Conservation (phyloP, 2,113 vertebrate species). For the Ia io region DNA sequence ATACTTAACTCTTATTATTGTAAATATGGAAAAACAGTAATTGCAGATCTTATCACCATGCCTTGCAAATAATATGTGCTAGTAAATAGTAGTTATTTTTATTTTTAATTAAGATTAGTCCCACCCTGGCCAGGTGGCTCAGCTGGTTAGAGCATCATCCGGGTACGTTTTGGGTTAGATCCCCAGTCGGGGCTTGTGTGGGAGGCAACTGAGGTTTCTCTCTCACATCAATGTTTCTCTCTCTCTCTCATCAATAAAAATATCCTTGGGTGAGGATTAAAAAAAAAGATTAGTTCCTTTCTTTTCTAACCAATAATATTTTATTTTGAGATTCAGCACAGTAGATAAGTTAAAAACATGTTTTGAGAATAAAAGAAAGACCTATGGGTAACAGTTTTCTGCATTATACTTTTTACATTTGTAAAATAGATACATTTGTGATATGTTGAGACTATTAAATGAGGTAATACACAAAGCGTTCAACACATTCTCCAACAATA, state of each 20-base stretch:
- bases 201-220: not conserved
- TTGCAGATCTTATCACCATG: not conserved
- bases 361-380: not conserved
- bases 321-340: slow-evolving; percentile 8
- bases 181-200: not conserved
- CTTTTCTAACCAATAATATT: not conserved
- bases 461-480: not conserved
- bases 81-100: not conserved
- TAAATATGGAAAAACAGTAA: not conserved
- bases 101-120: not conserved
- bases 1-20: not conserved
- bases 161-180: not conserved
- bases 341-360: not conserved
- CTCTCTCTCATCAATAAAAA: not conserved
- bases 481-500: not conserved
- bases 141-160: too few relatives aligned
- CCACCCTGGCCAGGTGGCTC: too few relatives aligned
- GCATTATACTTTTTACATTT: not conserved
- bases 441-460: not conserved
- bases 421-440: not conserved
- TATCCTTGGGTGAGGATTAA: not conserved
- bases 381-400: not conserved
- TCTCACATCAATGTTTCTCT: too few relatives aligned
- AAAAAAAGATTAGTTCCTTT: not conserved
- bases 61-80: not conserved